Base-by-base conservation (phyloP, 2,888 invertebrate genomes). In the Drosophila meridiana region DNA sequence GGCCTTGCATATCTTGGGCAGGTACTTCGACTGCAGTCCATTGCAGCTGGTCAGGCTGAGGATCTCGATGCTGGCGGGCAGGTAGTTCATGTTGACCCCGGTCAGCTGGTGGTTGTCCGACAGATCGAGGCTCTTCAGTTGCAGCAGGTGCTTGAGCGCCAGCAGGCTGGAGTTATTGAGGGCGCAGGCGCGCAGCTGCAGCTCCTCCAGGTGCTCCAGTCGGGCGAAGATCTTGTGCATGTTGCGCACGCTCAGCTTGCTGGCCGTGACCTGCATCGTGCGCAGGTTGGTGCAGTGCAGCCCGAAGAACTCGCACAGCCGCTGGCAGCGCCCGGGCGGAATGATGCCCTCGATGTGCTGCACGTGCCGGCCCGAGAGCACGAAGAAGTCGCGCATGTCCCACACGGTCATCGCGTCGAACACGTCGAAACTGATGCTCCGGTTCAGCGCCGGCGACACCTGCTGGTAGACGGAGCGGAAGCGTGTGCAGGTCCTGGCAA, bases 331-430 rank as follows among this genome's bases (percentile, higher is more conserved):
- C 0, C 43, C 28, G 3, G 50, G 32, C n/a, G 67, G 78, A 8
- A 72, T 61, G 7, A 30, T 47, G 9, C 73, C 73, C 32, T 65
- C 59, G n/a, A 77, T 52, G 1, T 65, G 55, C 13, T 14, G 38
- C 13, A 78, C 11, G 32, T 77, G 64, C 1, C 3, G 4, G 1
- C 73, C 65, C 0, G 78, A 77, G 0, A 69, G 45, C 14, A 20
- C 32, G n/a, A 77, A 78, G 14, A 80, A 78, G n/a, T 72, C 73
- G 0, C 76, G 71, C n/a, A 71, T 47, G 14, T 80, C 78, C 78
- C 76, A 71, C 8, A 62, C 11, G 34, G 67, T 69, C 60, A 72
- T 53, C 14, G 36, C 34, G 20, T 65, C 68, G 2, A 78, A 77
- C 2, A 30, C 43, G 4, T 78, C 53, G 28, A 72, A 66, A 4